Evolutionary conservation across 92 coral and sea anemone species (phyloP).

Genomic region (Epizoanthus illoricatus): DNA sequence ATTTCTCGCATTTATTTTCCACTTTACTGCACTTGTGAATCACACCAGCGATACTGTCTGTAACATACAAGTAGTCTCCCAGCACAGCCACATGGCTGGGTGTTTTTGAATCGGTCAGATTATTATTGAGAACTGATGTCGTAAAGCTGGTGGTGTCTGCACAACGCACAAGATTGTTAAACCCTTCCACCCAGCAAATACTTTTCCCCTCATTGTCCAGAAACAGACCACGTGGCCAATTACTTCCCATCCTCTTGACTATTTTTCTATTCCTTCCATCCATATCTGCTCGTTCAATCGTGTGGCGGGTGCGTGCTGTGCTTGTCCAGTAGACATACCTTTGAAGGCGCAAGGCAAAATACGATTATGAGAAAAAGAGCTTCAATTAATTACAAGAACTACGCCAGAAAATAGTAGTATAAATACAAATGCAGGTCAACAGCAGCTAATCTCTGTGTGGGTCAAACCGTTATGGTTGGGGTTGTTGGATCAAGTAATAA

Average conservation of each 20-base stretch:
- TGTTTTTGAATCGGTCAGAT: not conserved
- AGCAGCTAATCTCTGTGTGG: too few relatives aligned
- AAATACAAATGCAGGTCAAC: not conserved
- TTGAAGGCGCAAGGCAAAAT: not conserved
- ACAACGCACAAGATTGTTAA: not conserved
- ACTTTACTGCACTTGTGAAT: not conserved
- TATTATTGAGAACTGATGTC: not conserved
- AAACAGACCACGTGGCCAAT: constrained; percentile 5
- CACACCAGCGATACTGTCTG: constrained; percentile 14
- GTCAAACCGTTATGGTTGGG: too few relatives aligned
- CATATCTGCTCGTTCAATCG: constrained; percentile 37
- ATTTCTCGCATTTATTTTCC: not conserved
- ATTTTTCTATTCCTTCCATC: constrained; percentile 29
- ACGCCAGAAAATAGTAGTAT: not conserved
- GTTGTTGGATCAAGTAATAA: too few relatives aligned
- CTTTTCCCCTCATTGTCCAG: constrained; percentile 17
- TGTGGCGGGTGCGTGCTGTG: constrained; percentile 12
- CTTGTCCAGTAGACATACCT: constrained; percentile 34
- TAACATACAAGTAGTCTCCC: constrained; percentile 17
- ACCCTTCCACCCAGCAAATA: constrained; percentile 30
- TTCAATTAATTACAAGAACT: too few relatives aligned
- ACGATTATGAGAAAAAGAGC: not conserved
- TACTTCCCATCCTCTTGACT: not conserved
- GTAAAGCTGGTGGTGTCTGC: not conserved
- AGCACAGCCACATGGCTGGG: not conserved